Base-by-base conservation (phyloP, 2,113 vertebrate genomes). In the Pseudorasbora parva region DNA sequence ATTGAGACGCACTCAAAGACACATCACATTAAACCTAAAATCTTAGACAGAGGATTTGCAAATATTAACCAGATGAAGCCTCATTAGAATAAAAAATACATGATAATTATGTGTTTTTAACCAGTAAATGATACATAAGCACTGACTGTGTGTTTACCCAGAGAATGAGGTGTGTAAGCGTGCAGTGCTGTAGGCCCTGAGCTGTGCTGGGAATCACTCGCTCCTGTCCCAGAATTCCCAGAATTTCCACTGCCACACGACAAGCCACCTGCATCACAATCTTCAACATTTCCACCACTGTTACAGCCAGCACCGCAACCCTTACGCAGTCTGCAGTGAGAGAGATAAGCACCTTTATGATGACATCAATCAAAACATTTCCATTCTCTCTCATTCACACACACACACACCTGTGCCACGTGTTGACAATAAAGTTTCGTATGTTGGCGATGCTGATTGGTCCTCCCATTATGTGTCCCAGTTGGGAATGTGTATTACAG, bases 301-400 rank as follows among this genome's bases (percentile, higher is more conserved):
- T 99, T 99, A 88, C 98, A 99, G 27, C 98, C 98, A 5, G 98
- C 98, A 23, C 98, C 98, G 81, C 98, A 99, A 56, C 98, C 98
- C 91, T 98, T 99, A 79, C 97, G 95, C 82, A 99, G 91, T 85
- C 98, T 99, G 81, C 30, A 66, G 45, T 17, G 30, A 78, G 25
- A 71, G 9, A 78, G 37, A 82, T 47, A 27, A 19, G 2, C 0
- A 3, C 37, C 17, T 4, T 72, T 47, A 37, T 41, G 72, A 37
- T 66, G 8, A 72, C 25, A 57, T 37, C 15, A 66, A 4, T 49
- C 27, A 17, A 3, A 51, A 33, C 12, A 30, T 3, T 0, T 54
- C 9, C 30, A 69, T 15, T 43, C 23, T 21, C 11, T 49, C 14
- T 60, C 8, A 56, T 8, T 25, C 14, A 59, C 4, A 25, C 45